Evolutionary conservation across 2,797 vertebrate species (phyloP), one percentile per base, ranked within the genome.

Genomic region (Micromesistius poutassou): DNA sequence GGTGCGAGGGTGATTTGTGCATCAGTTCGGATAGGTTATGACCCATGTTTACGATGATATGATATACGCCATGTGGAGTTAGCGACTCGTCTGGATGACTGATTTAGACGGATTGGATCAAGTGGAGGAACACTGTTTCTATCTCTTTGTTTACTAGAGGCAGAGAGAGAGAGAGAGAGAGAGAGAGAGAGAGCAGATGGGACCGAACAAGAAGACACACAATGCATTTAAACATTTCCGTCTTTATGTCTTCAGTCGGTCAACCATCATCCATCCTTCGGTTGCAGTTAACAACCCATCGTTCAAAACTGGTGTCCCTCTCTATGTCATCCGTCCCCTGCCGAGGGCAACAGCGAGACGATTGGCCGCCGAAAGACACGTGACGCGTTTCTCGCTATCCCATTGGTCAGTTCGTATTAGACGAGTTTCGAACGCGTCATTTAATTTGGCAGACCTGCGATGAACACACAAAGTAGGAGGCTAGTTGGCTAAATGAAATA

Each of bases 401-500:
- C 77, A 94, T 95, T 95, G 93, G 94, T 33, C 78, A 73, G 84
- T 95, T 95, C 90, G 88, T 92, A 94, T 87, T 81, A 78, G 84
- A 84, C 66, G 25, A 90, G 88, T 83, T 84, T 88, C 77, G 79
- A 30, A 72, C 8, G 0, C 14, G 30, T 35, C 40, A 9, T 2
- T 72, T n/a, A n/a, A n/a, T n/a, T n/a, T n/a, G 7, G 0, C 0
- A 55, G 50, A 55, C 19, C 50, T 55, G 19, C 16, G n/a, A 7
- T 5, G 74, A 42, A n/a, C 10, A 73, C 76, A 81, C 10, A 73
- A 77, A 81, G 25, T 22, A 72, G 75, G 79, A 73, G 81, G 89
- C 28, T 5, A 70, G 4, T 7, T 28, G 19, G 46, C 46, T 55
- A 46, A 46, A 16, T 0, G 3, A 46, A 46, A 3, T 55, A 19